phyloP scores from a whole-genome alignment of 2,888 invertebrate genomes.

The Acheta domesticus region DNA sequence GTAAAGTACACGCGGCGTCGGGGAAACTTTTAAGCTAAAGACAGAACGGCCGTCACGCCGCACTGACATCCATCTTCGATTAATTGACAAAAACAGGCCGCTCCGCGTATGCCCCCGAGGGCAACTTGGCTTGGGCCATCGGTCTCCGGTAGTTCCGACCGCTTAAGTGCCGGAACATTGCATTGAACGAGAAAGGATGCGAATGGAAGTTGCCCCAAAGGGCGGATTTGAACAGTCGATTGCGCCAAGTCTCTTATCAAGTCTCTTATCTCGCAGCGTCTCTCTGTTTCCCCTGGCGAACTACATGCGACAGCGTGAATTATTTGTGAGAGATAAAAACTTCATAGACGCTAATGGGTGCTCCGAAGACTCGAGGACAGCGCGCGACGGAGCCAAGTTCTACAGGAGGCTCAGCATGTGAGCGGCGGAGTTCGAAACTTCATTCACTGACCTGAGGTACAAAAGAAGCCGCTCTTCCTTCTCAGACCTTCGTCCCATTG shows the following conservation, averaged over 20 bases:
- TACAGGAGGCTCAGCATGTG: background rate
- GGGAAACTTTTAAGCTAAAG: constrained; percentile 5
- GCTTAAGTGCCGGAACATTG: too few species aligned
- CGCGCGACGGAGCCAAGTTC: background rate
- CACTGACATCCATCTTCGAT: constrained; percentile 4
- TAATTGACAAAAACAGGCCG: constrained; percentile 9
- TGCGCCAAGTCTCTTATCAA: background rate
- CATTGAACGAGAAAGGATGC: background rate
- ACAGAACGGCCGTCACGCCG: constrained; percentile 3
- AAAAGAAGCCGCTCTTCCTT: background rate
- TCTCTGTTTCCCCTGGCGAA: background rate
- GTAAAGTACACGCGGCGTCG: background rate
- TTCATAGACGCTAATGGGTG: constrained; percentile 9
- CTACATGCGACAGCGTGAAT: background rate
- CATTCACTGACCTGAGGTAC: background rate
- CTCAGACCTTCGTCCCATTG: background rate
- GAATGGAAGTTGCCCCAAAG: background rate
- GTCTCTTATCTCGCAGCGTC: too few species aligned
- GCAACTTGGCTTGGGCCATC: too few species aligned
- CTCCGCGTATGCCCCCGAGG: background rate
- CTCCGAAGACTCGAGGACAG: background rate
- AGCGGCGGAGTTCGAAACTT: background rate
- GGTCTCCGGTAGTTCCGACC: too few species aligned
- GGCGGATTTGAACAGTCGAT: background rate
- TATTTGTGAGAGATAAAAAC: background rate